These are phyloP conservation scores for Ganaspis brasiliensis DNA, from an alignment of 2,888 invertebrate genomes.

Conservation along the genomic window DNA sequence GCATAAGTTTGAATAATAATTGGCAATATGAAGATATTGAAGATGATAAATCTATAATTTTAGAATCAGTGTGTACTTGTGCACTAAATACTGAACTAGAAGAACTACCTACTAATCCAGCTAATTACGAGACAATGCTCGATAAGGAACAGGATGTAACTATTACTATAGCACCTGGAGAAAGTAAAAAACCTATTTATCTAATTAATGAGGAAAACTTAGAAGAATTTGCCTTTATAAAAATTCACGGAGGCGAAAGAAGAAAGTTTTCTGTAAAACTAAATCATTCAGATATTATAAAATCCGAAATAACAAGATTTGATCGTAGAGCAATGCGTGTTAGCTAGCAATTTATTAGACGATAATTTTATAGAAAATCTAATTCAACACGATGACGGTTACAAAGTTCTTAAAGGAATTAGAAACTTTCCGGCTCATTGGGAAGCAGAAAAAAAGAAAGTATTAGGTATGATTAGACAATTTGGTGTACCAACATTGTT, in stretches of 20 bases:
- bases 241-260: constrained; percentile 49
- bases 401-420: constrained; percentile 46
- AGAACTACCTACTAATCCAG: constrained; percentile 47
- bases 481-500: no score
- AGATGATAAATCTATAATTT: constrained; percentile 26
- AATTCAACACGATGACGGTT: constrained; percentile 49
- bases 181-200: constrained; percentile 50
- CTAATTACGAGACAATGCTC: constrained; percentile 43
- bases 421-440: constrained; percentile 52
- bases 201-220: constrained; percentile 49
- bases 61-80: not conserved
- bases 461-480: constrained; percentile 59
- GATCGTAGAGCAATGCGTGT: no score
- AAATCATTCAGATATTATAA: not conserved
- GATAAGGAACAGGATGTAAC: constrained; percentile 27
- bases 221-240: constrained; percentile 46
- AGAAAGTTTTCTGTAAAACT: constrained; percentile 23
- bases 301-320: not conserved
- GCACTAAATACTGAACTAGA: constrained; percentile 12
- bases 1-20: constrained; percentile 49
- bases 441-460: no score
- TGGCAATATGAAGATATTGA: constrained; percentile 31
- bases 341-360: not conserved
- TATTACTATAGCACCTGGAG: constrained; percentile 53
- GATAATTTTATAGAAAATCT: constrained; percentile 34